A percentile compares a stretch with the other conserved stretches of the same genome.
Evolutionary conservation across 1,140 invertebrate genomes (phyloP).

Genomic region (Diplogasteroides magnus): DNA sequence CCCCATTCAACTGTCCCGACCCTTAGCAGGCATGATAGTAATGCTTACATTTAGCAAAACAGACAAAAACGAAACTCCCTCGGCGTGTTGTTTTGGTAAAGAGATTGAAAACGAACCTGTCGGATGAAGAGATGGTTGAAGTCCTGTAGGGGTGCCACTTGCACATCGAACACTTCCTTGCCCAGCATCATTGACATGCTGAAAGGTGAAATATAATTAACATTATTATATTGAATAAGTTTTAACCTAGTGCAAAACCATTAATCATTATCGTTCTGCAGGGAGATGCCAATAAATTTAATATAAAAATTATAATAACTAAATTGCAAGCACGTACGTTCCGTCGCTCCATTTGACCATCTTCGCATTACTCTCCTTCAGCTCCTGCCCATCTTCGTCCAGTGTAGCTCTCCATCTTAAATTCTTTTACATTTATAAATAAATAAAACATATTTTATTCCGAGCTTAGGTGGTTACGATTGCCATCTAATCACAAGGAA

Average conservation of each 20-base stretch:
- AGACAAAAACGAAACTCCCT: too few species aligned
- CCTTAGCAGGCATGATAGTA: too few species aligned
- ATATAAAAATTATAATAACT: background rate
- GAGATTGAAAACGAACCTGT: too few species aligned
- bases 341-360: slow-evolving; percentile 96
- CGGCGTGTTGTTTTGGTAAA: too few species aligned
- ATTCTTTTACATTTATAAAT: slow-evolving; percentile 79
- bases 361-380: slow-evolving; percentile 88
- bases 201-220: slow-evolving; percentile 24
- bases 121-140: slow-evolving; percentile 91
- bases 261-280: background rate
- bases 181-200: slow-evolving; percentile 94
- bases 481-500: background rate
- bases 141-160: slow-evolving; percentile 80
- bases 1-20: too few species aligned
- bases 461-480: too few species aligned
- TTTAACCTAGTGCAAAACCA: background rate
- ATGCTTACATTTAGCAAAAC: too few species aligned
- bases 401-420: slow-evolving; percentile 86
- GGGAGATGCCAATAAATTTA: background rate
- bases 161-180: slow-evolving; percentile 94
- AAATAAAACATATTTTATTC: too few species aligned
- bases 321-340: slow-evolving; percentile 53
- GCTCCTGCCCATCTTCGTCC: slow-evolving; percentile 74
- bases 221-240: background rate